These are phyloP conservation scores for Molorchus minor DNA, from an alignment of 2,888 invertebrate species.

Conservation along the genomic window DNA sequence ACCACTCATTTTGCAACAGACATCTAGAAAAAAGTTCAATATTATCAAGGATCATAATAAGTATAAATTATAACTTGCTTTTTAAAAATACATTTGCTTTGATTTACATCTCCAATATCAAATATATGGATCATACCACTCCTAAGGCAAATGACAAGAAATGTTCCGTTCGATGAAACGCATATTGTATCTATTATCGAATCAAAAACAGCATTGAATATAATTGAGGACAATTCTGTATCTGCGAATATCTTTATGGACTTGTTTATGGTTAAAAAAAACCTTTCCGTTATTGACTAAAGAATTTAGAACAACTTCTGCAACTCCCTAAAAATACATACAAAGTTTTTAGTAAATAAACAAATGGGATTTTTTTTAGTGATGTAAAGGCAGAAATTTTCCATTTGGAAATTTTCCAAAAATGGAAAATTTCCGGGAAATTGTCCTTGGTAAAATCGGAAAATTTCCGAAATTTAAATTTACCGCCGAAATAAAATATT, in stretches of 20 bases:
- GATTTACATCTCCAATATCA: constrained; percentile 20
- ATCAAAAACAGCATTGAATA: constrained; percentile 35
- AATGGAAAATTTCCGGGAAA: too few relatives aligned
- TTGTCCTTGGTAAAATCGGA: too few relatives aligned
- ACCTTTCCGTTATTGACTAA: constrained; percentile 30
- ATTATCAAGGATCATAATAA: neutral
- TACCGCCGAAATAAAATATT: too few relatives aligned
- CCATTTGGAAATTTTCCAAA: too few relatives aligned
- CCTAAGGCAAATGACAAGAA: constrained; percentile 36
- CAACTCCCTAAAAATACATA: constrained; percentile 26
- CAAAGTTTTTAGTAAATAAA: too few relatives aligned
- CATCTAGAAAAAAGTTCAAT: constrained; percentile 9
- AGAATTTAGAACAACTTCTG: constrained; percentile 28
- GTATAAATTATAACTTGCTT: constrained; percentile 26
- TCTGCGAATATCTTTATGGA: constrained; percentile 38
- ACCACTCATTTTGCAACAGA: constrained; percentile 9
- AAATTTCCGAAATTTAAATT: too few relatives aligned
- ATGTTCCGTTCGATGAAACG: constrained; percentile 25
- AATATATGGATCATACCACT: constrained; percentile 36
- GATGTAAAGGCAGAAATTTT: too few relatives aligned
- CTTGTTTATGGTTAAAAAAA: constrained; percentile 33
- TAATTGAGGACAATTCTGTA: constrained; percentile 27
- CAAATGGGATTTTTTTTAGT: too few relatives aligned
- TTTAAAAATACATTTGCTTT: constrained; percentile 21
- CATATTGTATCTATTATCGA: constrained; percentile 33